Conservation (phyloP, 2,113 vertebrate genomes). For the Oxyura jamaicensis region DNA sequence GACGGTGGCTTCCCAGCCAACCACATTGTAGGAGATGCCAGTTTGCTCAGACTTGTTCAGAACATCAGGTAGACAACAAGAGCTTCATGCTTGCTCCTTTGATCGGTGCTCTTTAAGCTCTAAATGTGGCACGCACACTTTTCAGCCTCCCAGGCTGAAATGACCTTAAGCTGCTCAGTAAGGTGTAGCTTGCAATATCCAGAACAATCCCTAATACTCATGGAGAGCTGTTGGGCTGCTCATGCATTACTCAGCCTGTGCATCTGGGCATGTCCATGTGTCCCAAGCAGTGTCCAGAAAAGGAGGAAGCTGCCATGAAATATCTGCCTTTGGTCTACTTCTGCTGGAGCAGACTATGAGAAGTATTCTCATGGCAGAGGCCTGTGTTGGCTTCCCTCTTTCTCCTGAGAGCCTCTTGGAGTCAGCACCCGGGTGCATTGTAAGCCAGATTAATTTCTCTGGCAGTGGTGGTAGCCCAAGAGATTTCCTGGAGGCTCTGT, state of each 20-base stretch:
- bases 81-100: not conserved
- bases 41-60: not conserved
- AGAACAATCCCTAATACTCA: not conserved
- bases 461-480: not conserved
- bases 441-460: constrained; percentile 1
- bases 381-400: not conserved
- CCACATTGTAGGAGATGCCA: not conserved
- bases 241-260: not conserved
- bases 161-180: not conserved
- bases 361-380: not conserved
- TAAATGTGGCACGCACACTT: not conserved
- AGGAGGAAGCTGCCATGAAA: not conserved
- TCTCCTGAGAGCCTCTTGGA: constrained; percentile 1
- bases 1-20: not conserved
- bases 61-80: not conserved
- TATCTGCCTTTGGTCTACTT: not conserved
- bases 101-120: not conserved
- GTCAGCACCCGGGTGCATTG: not conserved
- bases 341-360: not conserved
- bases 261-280: not conserved
- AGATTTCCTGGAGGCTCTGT: not conserved
- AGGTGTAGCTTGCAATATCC: not conserved
- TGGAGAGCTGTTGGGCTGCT: not conserved
- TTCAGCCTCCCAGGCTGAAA: not conserved
- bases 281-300: not conserved